phyloP scores from a whole-genome alignment of 2,113 vertebrate species.

The Nothocercus nigrocapillus region DNA sequence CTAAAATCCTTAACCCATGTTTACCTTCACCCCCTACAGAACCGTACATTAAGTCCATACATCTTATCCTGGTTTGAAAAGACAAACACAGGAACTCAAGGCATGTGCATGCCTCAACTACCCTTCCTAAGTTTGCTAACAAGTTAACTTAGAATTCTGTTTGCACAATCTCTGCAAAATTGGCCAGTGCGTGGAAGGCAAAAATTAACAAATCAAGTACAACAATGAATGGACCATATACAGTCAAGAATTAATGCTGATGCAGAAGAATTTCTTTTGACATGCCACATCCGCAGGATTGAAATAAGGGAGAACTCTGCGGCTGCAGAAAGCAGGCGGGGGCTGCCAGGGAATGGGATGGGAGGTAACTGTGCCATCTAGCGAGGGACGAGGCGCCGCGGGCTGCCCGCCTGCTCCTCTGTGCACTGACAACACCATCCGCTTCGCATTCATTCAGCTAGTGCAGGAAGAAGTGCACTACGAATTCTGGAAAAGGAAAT shows the following conservation, averaged over 20 bases:
- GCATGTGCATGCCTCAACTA: background rate
- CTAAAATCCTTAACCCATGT: background rate
- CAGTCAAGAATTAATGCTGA: background rate
- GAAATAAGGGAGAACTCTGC: background rate
- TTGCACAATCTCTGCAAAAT: background rate
- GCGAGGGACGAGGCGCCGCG: background rate
- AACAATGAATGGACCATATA: background rate
- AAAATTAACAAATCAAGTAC: background rate
- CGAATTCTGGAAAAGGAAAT: background rate
- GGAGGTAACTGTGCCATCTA: background rate
- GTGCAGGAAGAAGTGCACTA: background rate
- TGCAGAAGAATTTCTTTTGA: background rate
- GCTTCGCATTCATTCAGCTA: background rate
- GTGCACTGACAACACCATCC: accelerated
- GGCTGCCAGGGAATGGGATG: background rate
- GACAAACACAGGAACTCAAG: accelerated
- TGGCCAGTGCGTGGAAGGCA: accelerated
- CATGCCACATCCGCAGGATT: background rate
- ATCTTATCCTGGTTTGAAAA: background rate
- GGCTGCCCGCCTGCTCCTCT: background rate
- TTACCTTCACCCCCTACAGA: background rate
- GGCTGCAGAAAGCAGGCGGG: accelerated
- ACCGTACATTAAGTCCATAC: background rate
- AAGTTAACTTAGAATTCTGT: background rate
- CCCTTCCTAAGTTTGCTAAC: background rate